Base-by-base conservation (phyloP, 2,797 vertebrate species). In the Tarsius wallacei region DNA sequence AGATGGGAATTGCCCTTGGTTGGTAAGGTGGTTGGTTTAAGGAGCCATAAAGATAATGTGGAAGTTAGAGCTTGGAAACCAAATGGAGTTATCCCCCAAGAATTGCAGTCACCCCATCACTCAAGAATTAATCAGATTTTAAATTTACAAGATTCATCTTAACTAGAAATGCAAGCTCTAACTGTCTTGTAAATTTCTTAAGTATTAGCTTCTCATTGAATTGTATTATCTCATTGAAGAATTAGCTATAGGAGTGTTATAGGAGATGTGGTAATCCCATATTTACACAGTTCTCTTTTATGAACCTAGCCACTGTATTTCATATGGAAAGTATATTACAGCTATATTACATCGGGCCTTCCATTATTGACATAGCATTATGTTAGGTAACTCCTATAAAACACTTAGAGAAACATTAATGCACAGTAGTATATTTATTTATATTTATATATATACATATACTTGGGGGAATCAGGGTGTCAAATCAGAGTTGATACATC, bases 91-190 rank as follows among this genome's bases (percentile, higher is more conserved):
- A 33, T 71, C 87, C 71, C 84, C 0, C 0, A 53, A 68, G 85
- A 88, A 81, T 78, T 70, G 42, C 9, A 77, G 87, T 77, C 82
- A 93, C 28, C 26, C 47, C 63, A 36, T 53, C 26, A 24, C 81
- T 94, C 89, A 82, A 90, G 96, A 97, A 63, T 77, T 88, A 82
- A 97, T 81, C 93, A 24, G 10, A 83, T 88, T 86, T 76, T 57
- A 80, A 94, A 96, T 90, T 68, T 77, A 82, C 76, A 96, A 96
- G 94, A 95, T 82, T 89, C 89, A 84, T 87, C 94, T 61, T 94
- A 28, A 90, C 53, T 33, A 97, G 74, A 59, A 15, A 61, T 19
- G 74, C 8, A 97, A 87, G n/a, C 36, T 57, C 64, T 57, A 19
- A 57, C 5, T 63, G 85, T 21, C 80, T 71, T 81, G 24, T 28